Evolutionary conservation across 2,888 invertebrate genomes (phyloP).

Genomic region (Mermis nigrescens): DNA sequence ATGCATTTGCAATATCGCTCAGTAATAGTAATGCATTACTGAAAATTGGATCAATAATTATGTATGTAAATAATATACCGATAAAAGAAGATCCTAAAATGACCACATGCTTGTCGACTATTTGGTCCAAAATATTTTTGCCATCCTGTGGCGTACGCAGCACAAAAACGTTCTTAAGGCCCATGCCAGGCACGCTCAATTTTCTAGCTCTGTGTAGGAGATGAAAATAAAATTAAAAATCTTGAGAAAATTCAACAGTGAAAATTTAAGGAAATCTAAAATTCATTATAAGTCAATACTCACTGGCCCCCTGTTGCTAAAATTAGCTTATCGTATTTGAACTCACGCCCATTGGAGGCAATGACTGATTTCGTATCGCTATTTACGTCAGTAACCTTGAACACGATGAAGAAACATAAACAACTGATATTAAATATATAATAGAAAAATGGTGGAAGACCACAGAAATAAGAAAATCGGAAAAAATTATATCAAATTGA

Average conservation of each 20-base stretch:
- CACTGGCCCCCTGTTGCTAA: slow-evolving; percentile 59
- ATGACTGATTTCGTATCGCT: slow-evolving; percentile 44
- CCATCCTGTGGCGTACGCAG: slow-evolving; percentile 57
- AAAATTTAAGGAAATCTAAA: too few relatives aligned
- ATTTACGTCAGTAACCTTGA: slow-evolving; percentile 42
- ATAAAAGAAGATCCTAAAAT: slow-evolving; percentile 82
- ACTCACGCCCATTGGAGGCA: slow-evolving; percentile 47
- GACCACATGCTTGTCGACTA: slow-evolving; percentile 48
- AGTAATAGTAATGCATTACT: not conserved
- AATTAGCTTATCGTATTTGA: slow-evolving; percentile 54
- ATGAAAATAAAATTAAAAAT: too few relatives aligned
- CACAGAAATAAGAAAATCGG: too few relatives aligned
- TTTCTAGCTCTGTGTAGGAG: too few relatives aligned
- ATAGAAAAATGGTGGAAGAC: not conserved
- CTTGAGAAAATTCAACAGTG: too few relatives aligned
- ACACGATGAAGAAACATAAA: not conserved
- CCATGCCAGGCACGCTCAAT: too few relatives aligned
- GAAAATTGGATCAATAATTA: too few relatives aligned
- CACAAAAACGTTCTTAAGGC: slow-evolving; percentile 52
- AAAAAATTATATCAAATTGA: too few relatives aligned
- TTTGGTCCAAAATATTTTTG: slow-evolving; percentile 42
- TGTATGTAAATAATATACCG: slow-evolving; percentile 37
- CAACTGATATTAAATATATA: not conserved
- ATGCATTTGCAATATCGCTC: too few relatives aligned
- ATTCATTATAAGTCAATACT: too few relatives aligned